These are phyloP conservation scores for Daktulosphaira vitifoliae DNA, from an alignment of 1,140 invertebrate genomes.

Conservation along the genomic window DNA sequence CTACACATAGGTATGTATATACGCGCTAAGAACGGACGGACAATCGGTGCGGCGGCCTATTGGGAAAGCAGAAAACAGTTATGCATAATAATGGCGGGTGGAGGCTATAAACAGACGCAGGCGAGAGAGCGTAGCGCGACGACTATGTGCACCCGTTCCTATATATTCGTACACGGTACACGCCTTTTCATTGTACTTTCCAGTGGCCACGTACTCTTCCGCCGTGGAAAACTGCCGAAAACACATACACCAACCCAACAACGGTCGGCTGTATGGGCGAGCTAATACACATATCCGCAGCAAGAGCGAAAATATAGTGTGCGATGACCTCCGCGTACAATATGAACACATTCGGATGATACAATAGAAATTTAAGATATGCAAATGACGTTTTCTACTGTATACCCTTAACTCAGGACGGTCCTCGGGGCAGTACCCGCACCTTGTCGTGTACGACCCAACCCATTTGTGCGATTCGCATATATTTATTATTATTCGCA, in stretches of 20 bases:
- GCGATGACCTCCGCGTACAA: conserved; percentile 10
- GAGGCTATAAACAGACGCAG: no score
- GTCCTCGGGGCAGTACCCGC: not conserved
- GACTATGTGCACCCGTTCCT: no score
- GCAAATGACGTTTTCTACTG: conserved; percentile 19
- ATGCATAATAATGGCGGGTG: conserved; percentile 8
- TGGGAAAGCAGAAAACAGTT: conserved; percentile 16
- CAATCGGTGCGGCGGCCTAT: conserved; percentile 14
- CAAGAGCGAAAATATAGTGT: not conserved
- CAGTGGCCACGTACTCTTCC: not conserved
- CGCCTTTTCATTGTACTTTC: not conserved
- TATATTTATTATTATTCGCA: no score
- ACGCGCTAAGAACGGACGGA: no score
- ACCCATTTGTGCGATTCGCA: not conserved
- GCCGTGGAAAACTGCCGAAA: conserved; percentile 18
- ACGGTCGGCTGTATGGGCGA: not conserved
- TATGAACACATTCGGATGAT: conserved; percentile 1
- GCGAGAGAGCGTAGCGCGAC: no score
- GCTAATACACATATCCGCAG: no score
- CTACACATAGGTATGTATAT: no score
- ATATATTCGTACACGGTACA: no score
- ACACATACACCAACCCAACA: not conserved
- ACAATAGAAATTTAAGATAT: conserved; percentile 33
- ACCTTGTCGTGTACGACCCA: not conserved
- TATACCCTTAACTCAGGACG: not conserved